Evolutionary conservation across 2,888 invertebrate genomes (phyloP).

Genomic region (Philhelius pedissequus): DNA sequence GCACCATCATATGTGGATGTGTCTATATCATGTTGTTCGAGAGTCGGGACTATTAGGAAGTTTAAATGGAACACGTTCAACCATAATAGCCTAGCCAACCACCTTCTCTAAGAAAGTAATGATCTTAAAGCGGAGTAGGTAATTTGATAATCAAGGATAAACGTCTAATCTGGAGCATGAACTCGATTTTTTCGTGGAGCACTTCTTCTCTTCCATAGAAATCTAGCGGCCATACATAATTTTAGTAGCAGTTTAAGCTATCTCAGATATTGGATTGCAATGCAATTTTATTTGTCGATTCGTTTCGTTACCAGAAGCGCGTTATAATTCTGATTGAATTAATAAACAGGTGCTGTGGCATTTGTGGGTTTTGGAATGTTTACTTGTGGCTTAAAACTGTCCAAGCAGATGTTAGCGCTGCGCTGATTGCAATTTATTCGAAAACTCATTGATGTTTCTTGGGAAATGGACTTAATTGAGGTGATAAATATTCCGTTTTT

Average conservation of each 20-base stretch:
- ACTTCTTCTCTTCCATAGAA: neutral
- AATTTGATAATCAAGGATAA: conserved; percentile 59
- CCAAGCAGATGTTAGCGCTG: neutral
- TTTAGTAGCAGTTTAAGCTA: conserved; percentile 7
- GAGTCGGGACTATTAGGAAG: conserved; percentile 25
- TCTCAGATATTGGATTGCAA: conserved; percentile 16
- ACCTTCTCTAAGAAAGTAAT: conserved; percentile 58
- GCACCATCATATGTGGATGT: neutral
- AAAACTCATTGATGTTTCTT: neutral
- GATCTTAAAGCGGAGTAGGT: conserved; percentile 34
- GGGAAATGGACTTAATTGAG: neutral
- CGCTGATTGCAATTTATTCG: conserved; percentile 16
- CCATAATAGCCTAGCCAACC: neutral
- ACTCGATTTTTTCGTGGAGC: conserved; percentile 37
- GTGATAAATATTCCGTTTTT: neutral
- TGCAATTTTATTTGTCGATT: neutral
- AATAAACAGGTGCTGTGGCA: neutral
- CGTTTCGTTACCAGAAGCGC: neutral
- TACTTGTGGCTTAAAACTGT: neutral
- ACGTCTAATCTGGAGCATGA: conserved; percentile 46
- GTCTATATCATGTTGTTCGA: neutral
- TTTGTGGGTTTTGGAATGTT: neutral
- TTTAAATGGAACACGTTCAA: conserved; percentile 51
- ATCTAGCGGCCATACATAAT: neutral
- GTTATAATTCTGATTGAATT: neutral